Base-by-base conservation (phyloP, 2,797 vertebrate species). In the Botia kubotai region DNA sequence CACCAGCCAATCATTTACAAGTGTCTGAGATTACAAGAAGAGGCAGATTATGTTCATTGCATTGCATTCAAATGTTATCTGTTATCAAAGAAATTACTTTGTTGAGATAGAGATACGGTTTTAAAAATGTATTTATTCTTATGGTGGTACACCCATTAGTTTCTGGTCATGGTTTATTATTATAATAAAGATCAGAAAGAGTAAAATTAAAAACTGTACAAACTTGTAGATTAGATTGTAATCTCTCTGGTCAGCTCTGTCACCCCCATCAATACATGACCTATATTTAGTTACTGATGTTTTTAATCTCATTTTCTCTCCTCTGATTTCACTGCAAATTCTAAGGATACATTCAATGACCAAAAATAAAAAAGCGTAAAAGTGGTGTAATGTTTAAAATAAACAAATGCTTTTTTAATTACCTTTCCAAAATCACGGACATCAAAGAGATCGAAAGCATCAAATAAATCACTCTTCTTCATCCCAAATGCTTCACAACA, bases 381-480 rank as follows among this genome's bases (percentile, higher is more conserved):
- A 23, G 13, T 12, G 3, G 11, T 50, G 46, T 50, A 50, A 33
- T 33, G 11, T 50, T 50, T 1, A 50, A 50, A 50, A 12, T 0
- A 50, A 7, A 43, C 1, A 43, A 43, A 43, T 43, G 6, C 39
- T 8, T 43, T 11, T 65, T 11, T 7, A 0, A 21, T 93, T 96
- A 99, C 97, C 97, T 97, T 98, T 87, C 94, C 97, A 86, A 99
- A 99, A 88, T 99, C 96, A 82, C 96, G 95, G 36, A 98, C 96
- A 0, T 99, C 97, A 52, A 99, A 99, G 66, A 99, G 93, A 90
- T 99, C 97, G 7, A 98, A 98, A 3, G 96, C 95, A 78, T 98
- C 97, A 67, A 99, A 99, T 79, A 99, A 92, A 87, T 99, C 96
- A 29, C 91, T 96, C 85, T 96, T 98, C 93, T 95, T 97, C 94